Evolutionary conservation across 2,797 vertebrate genomes (phyloP), one percentile per base, ranked within the genome.

Genomic region (Limosa lapponica): DNA sequence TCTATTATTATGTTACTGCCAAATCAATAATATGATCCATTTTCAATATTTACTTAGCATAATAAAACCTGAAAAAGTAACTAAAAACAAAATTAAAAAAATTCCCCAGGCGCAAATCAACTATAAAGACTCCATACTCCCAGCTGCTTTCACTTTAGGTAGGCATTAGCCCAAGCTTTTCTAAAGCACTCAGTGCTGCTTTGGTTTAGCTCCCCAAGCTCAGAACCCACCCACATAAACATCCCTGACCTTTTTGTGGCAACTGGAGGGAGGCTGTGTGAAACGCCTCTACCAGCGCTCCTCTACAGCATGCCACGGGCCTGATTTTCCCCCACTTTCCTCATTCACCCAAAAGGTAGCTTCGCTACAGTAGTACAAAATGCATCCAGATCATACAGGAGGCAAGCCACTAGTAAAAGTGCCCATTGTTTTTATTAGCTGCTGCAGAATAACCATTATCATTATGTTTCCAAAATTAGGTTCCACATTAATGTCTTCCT

Each of bases 401-500:
- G 66, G 44, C 28, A 83, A 88, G 70, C 62, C 6, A 30, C 39
- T 48, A 18, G 59, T 32, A 64, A 84, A 82, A 93, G 66, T 57
- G 77, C 14, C 0, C 0, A 82, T 82, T 91, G 70, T 84, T 91
- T 66, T 90, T 95, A 94, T 95, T 93, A 96, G 66, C 62, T 90
- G 46, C 74, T 88, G 77, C 51, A 82, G 92, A 96, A 90, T 80
- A 90, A 89, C 59, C 55, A 91, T 93, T 90, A 77, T 80, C 48
- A 57, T 91, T 90, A 73, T 0, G 0, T 73, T 94, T 94, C 95
- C 90, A 94, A 92, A 96, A 96, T 96, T 95, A 97, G 66, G 37
- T 87, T 93, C n/a, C 44, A 87, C 43, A 48, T 81, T 65, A 93
- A 81, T 70, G 39, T 84, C 84, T 95, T 95, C 84, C 94, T 89